These are phyloP conservation scores for Xanthostigma xanthostigma DNA, from an alignment of 2,888 invertebrate species.

Conservation along the genomic window DNA sequence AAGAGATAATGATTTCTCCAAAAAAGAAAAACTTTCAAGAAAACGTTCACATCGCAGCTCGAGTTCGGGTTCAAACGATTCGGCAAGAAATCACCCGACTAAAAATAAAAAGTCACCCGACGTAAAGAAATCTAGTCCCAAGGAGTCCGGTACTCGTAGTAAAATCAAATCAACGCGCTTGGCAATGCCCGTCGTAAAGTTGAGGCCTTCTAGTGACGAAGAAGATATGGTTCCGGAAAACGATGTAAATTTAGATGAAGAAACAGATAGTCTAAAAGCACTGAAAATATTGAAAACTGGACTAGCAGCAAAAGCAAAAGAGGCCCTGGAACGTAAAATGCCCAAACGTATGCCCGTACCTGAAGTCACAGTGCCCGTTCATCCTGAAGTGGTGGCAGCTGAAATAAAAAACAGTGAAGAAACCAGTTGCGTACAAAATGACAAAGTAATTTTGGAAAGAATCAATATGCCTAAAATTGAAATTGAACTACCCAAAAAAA, in stretches of 20 bases:
- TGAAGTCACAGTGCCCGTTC: conserved; percentile 4
- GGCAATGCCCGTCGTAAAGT: conserved; percentile 37
- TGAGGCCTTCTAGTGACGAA: conserved; percentile 42
- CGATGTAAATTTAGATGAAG: conserved; percentile 37
- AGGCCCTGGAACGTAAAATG: conserved; percentile 42
- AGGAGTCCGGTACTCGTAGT: conserved; percentile 7
- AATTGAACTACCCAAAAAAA: conserved; percentile 4
- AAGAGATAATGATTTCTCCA: no score
- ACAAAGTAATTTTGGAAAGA: conserved; percentile 18
- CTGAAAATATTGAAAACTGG: conserved; percentile 49
- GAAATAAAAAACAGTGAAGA: conserved; percentile 4
- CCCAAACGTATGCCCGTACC: conserved; percentile 22
- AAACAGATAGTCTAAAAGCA: conserved; percentile 49
- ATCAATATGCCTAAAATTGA: conserved; percentile 2
- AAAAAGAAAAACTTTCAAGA: background rate
- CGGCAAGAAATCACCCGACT: no score
- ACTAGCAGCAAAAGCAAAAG: conserved; percentile 56
- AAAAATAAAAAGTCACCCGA: background rate
- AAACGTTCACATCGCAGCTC: background rate
- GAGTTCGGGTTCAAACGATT: no score
- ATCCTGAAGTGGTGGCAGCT: conserved; percentile 7
- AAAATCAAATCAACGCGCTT: conserved; percentile 19
- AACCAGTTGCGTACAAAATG: conserved; percentile 15
- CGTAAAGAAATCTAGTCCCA: background rate
- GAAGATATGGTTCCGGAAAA: conserved; percentile 31